Percentiles rank a stretch among this genome's conserved stretches.
Evolutionary conservation across 2,797 vertebrate genomes (phyloP).

Genomic region (Kryptopterus vitreolus): DNA sequence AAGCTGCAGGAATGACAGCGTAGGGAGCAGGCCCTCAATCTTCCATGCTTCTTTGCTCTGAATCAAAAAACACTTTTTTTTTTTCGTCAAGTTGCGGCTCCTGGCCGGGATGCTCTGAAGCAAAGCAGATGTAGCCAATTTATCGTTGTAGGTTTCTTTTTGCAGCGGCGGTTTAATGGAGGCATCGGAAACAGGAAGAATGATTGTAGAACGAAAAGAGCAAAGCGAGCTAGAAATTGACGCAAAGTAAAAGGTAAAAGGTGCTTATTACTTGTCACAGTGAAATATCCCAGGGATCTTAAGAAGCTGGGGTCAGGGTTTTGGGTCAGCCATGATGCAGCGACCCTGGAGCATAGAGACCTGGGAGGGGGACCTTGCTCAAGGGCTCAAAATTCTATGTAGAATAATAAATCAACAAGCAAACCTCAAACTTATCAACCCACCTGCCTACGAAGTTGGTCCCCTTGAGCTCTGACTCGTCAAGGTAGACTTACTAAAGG

Average conservation of each 20-base stretch:
- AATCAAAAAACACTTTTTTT: conserved; percentile 34
- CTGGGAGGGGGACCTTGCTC: too few species aligned
- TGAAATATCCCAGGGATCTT: too few species aligned
- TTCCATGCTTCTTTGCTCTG: conserved; percentile 49
- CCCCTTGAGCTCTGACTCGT: too few species aligned
- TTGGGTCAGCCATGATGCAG: too few species aligned
- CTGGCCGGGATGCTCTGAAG: conserved; percentile 58
- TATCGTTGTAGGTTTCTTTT: conserved; percentile 60
- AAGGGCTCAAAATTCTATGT: too few species aligned
- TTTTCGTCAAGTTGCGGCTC: conserved; percentile 51
- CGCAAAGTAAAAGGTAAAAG: not conserved
- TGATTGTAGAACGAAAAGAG: not conserved
- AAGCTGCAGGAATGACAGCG: conserved; percentile 33
- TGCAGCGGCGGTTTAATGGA: conserved; percentile 59
- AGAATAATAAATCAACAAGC: not conserved
- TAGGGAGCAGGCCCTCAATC: conserved; percentile 33
- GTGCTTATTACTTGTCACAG: too few species aligned
- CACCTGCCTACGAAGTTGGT: too few species aligned
- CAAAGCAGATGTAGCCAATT: conserved; percentile 62
- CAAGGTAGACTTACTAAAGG: too few species aligned
- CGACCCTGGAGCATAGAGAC: too few species aligned
- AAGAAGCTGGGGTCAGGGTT: too few species aligned
- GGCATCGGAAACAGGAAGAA: not conserved
- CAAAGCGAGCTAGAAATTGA: not conserved
- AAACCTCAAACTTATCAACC: not conserved